phyloP scores from a whole-genome alignment of 2,797 vertebrate genomes.

The Callimico goeldii region DNA sequence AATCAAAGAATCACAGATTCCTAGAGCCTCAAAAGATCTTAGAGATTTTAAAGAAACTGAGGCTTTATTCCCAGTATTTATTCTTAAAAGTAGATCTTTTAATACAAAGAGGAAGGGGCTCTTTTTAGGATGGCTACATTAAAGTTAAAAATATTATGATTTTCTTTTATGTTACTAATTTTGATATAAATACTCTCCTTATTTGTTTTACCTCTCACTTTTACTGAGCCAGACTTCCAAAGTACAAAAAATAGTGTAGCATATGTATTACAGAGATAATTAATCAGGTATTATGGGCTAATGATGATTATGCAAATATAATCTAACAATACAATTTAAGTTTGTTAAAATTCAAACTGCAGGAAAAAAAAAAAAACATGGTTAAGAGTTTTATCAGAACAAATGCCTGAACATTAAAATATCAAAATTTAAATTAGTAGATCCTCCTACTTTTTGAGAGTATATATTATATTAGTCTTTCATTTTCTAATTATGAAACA shows the following conservation, averaged over 20 bases:
- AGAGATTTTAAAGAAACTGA: background rate
- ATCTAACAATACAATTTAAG: background rate
- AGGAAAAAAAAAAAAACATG: background rate
- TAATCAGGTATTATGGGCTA: background rate
- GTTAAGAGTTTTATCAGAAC: background rate
- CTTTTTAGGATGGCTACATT: background rate
- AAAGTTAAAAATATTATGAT: constrained; percentile 7
- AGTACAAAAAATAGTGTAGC: background rate
- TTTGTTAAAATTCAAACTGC: background rate
- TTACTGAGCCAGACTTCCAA: background rate
- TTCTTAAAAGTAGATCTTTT: background rate
- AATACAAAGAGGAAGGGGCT: background rate
- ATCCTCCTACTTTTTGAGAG: background rate
- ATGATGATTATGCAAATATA: background rate
- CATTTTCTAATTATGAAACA: constrained; percentile 42
- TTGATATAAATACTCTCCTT: background rate
- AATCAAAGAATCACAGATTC: background rate
- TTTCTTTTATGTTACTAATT: background rate
- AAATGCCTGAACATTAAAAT: constrained; percentile 23
- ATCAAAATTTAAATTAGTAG: background rate
- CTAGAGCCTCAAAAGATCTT: background rate
- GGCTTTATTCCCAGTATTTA: background rate
- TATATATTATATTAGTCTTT: constrained; percentile 8
- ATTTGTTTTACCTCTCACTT: background rate
- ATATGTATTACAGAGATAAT: background rate